A percentile compares a stretch with the other conserved stretches of the same genome.
phyloP scores from a whole-genome alignment of 2,113 vertebrate genomes.

The Willisornis vidua region DNA sequence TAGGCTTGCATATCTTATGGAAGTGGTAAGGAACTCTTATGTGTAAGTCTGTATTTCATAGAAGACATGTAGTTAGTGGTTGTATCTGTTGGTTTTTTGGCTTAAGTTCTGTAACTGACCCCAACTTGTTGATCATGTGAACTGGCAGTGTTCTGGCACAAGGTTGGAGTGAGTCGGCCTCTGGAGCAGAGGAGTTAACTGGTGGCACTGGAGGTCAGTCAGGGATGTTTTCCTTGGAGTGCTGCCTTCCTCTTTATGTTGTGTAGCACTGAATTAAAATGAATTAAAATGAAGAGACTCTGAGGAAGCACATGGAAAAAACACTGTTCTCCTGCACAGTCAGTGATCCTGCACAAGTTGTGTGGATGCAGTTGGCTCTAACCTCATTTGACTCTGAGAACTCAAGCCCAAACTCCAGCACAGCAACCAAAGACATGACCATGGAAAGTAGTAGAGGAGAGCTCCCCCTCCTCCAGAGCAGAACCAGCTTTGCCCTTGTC shows the following conservation, averaged over 20 bases:
- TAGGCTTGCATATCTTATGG: background rate
- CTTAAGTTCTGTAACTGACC: background rate
- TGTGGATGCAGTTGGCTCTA: background rate
- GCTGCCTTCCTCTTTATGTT: background rate
- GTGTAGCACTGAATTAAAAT: background rate
- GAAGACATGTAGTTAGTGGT: background rate
- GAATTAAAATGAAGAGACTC: background rate
- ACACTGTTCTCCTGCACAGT: background rate
- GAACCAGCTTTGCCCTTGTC: background rate
- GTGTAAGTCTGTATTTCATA: background rate
- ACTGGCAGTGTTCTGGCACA: background rate
- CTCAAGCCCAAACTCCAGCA: background rate
- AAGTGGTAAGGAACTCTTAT: background rate
- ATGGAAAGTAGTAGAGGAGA: background rate
- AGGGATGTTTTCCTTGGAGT: slow-evolving; percentile 8
- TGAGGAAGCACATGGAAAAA: background rate
- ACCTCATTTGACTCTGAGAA: background rate
- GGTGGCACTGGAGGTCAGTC: background rate
- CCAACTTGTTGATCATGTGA: background rate
- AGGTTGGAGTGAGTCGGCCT: background rate
- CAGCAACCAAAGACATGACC: background rate
- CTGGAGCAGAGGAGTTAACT: background rate
- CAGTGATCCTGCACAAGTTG: background rate
- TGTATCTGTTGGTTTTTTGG: background rate
- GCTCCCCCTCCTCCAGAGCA: background rate